Percentiles rank a stretch among this genome's conserved stretches.
Conservation (phyloP, 2,888 invertebrate species). For the Portevinia maculata region DNA sequence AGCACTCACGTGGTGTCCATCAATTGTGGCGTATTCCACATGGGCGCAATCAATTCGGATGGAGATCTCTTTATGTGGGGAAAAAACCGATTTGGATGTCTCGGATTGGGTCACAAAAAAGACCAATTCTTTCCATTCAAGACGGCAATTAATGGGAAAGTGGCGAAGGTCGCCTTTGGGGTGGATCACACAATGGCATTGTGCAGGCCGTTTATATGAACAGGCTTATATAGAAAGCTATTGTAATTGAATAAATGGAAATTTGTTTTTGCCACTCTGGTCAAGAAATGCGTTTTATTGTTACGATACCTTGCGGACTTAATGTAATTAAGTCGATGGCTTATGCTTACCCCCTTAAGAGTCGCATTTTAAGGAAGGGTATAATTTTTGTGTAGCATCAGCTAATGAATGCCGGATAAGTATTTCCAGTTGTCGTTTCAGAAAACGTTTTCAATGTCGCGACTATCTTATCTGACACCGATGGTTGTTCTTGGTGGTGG, state of each 20-base stretch:
- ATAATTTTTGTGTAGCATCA: no score
- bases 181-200: conserved; percentile 93
- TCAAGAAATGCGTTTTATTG: not conserved
- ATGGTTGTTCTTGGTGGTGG: no score
- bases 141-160: conserved; percentile 90
- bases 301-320: not conserved
- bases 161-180: conserved; percentile 89
- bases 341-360: no score
- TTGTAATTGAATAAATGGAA: conserved; percentile 28
- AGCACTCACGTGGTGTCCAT: conserved; percentile 87
- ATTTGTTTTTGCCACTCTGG: conserved; percentile 1
- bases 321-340: conserved; percentile 27
- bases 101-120: conserved; percentile 91
- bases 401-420: no score
- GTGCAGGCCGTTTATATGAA: conserved; percentile 88
- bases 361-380: no score
- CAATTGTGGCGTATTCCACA: conserved; percentile 88
- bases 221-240: not conserved
- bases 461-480: no score
- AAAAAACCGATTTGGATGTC: conserved; percentile 90
- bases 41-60: conserved; percentile 91
- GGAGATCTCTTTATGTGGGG: conserved; percentile 97
- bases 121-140: conserved; percentile 95
- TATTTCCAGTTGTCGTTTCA: no score
- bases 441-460: no score